phyloP scores from a whole-genome alignment of 2,888 invertebrate species.

The Callosobruchus maculatus region DNA sequence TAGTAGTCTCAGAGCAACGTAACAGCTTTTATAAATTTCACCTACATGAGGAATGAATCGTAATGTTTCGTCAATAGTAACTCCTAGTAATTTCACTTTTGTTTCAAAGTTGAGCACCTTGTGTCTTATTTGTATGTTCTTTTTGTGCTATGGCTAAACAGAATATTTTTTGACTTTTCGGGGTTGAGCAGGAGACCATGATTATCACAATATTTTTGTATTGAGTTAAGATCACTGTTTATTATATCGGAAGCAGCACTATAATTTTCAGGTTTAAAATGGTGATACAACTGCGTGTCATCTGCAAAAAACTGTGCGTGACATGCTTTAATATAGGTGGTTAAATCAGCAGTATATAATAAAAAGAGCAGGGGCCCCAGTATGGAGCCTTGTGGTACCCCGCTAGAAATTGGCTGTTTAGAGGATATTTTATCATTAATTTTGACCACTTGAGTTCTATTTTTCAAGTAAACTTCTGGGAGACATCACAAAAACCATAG shows the following conservation, averaged over 20 bases:
- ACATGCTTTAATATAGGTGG: neutral
- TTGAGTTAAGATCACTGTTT: neutral
- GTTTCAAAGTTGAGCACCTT: too few relatives aligned
- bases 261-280: neutral
- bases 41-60: too few relatives aligned
- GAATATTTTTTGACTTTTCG: neutral
- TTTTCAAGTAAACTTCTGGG: neutral
- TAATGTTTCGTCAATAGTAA: too few relatives aligned
- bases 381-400: constrained; percentile 1
- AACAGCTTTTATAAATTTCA: too few relatives aligned
- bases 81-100: too few relatives aligned
- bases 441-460: neutral
- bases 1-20: too few relatives aligned
- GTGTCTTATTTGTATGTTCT: too few relatives aligned
- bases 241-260: neutral
- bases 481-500: neutral
- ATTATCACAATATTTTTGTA: too few relatives aligned
- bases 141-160: neutral
- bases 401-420: neutral
- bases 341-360: constrained; percentile 1
- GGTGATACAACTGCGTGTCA: constrained; percentile 1
- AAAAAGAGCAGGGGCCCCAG: constrained; percentile 3
- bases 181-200: neutral
- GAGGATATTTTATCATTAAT: neutral
- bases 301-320: constrained; percentile 1